A percentile compares a stretch with the other conserved stretches of the same genome.
Evolutionary conservation across 2,888 invertebrate genomes (phyloP).

Genomic region (Meta bourneti): DNA sequence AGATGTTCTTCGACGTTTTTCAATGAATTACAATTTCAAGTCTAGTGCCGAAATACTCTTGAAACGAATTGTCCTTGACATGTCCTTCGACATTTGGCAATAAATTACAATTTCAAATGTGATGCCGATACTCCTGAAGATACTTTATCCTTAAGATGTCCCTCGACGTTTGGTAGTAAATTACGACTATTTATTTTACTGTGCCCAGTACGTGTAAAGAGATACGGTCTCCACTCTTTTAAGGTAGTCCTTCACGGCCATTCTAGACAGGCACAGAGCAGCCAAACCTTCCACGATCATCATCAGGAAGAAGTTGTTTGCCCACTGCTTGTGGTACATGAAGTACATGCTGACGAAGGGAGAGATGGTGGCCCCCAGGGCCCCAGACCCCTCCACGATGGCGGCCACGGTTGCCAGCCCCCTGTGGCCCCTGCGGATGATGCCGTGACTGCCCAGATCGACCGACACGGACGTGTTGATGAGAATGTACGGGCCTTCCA

Average conservation of each 20-base stretch:
- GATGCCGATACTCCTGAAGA: too few species aligned
- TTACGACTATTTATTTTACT: too few species aligned
- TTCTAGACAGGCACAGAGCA: conserved; percentile 82
- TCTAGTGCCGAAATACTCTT: too few species aligned
- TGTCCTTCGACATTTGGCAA: too few species aligned
- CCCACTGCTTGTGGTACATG: conserved; percentile 86
- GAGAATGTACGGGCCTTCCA: conserved; percentile 96
- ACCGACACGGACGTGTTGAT: conserved; percentile 98
- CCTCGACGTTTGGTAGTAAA: too few species aligned
- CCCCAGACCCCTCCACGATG: conserved; percentile 97
- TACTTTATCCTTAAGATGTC: too few species aligned
- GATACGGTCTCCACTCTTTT: too few species aligned
- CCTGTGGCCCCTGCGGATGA: conserved; percentile 81
- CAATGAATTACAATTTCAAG: too few species aligned
- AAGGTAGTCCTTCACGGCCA: conserved; percentile 40
- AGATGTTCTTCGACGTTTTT: too few species aligned
- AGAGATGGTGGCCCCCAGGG: conserved; percentile 95
- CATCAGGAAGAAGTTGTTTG: conserved; percentile 93
- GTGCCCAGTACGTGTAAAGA: too few species aligned
- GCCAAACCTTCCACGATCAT: conserved; percentile 90
- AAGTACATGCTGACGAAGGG: conserved; percentile 92
- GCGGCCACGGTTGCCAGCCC: conserved; percentile 97
- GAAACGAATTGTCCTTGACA: too few species aligned
- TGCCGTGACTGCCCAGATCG: conserved; percentile 87
- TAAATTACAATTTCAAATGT: too few species aligned